These are phyloP conservation scores for Stigmatopora nigra DNA, from an alignment of 2,113 vertebrate species.

Conservation along the genomic window DNA sequence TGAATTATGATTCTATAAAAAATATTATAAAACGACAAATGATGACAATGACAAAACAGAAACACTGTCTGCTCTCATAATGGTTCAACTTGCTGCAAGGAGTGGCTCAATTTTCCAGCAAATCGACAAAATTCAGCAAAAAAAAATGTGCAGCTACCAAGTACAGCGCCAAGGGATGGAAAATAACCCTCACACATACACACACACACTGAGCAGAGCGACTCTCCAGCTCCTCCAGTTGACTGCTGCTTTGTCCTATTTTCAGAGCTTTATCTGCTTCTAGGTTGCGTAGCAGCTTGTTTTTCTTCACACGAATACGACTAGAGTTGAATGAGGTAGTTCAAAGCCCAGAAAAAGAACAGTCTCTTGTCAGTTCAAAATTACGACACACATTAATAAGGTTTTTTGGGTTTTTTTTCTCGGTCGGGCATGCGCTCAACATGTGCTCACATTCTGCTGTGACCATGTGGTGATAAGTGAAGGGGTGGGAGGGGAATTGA, in stretches of 20 bases:
- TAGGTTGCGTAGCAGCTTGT: slow-evolving; percentile 45
- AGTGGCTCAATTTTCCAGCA: neutral
- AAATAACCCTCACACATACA: neutral
- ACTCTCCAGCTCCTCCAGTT: slow-evolving; percentile 24
- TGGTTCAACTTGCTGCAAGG: neutral
- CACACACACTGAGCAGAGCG: neutral
- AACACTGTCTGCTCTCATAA: no score
- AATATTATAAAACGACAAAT: no score
- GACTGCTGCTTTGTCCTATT: slow-evolving; percentile 49
- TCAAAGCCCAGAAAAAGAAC: slow-evolving; percentile 15
- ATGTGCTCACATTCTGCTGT: slow-evolving; percentile 18
- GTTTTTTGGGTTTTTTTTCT: neutral
- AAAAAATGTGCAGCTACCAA: slow-evolving; percentile 16
- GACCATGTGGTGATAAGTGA: slow-evolving; percentile 9
- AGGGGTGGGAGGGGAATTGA: neutral
- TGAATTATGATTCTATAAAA: no score
- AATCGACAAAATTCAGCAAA: slow-evolving; percentile 1
- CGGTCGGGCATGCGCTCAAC: slow-evolving; percentile 11
- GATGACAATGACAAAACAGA: no score
- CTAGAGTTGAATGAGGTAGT: slow-evolving; percentile 54
- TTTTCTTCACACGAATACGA: slow-evolving; percentile 54
- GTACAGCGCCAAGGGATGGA: slow-evolving; percentile 14
- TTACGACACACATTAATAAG: neutral
- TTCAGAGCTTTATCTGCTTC: slow-evolving; percentile 39
- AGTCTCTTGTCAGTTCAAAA: neutral